phyloP scores from a whole-genome alignment of 2,888 invertebrate genomes.

The Trissolcus brochymenae region DNA sequence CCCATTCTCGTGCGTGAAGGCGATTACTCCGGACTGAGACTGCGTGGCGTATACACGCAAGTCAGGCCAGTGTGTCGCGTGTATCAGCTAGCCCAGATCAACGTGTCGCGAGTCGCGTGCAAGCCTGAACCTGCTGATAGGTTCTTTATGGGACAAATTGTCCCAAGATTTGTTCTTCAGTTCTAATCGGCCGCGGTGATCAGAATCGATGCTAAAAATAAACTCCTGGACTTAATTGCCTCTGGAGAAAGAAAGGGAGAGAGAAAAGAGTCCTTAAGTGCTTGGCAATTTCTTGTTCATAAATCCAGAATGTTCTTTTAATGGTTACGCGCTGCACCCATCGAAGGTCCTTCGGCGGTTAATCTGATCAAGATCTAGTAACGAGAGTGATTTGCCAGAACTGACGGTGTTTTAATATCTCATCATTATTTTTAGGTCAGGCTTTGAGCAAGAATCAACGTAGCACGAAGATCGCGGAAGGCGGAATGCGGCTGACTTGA shows the following conservation, averaged over 20 bases:
- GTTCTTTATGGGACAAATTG: constrained; percentile 43
- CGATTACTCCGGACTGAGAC: constrained; percentile 55
- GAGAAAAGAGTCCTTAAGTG: background rate
- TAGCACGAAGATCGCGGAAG: constrained; percentile 13
- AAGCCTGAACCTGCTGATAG: constrained; percentile 49
- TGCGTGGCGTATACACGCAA: constrained; percentile 53
- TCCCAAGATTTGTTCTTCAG: constrained; percentile 42
- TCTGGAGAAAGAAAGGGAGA: background rate
- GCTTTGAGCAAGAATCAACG: constrained; percentile 7
- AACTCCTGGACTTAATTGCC: background rate
- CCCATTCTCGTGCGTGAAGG: constrained; percentile 40
- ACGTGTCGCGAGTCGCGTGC: constrained; percentile 70
- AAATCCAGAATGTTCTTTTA: constrained; percentile 20
- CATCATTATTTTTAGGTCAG: constrained; percentile 51
- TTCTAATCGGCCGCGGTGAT: background rate
- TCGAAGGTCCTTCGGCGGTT: constrained; percentile 34
- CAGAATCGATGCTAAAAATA: constrained; percentile 22
- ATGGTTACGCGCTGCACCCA: constrained; percentile 35
- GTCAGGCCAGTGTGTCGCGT: constrained; percentile 59
- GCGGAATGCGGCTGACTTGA: constrained; percentile 27
- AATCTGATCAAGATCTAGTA: constrained; percentile 28
- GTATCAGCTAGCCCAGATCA: constrained; percentile 75
- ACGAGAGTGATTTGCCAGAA: constrained; percentile 17
- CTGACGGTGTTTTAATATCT: constrained; percentile 31
- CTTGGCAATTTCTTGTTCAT: background rate